phyloP scores from a whole-genome alignment of 2,888 invertebrate genomes.

The Perdita meconis region DNA sequence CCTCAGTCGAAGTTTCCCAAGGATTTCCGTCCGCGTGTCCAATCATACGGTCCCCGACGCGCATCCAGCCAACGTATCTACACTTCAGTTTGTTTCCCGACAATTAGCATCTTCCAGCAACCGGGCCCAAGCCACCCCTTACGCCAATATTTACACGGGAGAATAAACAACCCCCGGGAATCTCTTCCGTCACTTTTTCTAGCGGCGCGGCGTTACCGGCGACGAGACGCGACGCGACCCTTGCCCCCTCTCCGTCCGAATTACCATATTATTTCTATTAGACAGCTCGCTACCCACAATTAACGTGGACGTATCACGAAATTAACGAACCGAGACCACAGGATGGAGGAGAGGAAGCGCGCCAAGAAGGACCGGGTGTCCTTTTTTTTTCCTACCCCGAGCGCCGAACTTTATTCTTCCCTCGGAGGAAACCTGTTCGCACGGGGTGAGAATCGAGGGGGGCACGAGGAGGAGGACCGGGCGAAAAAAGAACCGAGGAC shows the following conservation, averaged over 20 bases:
- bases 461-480: constrained; percentile 14
- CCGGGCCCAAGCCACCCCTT: constrained; percentile 54
- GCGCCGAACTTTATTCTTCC: constrained; percentile 11
- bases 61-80: constrained; percentile 41
- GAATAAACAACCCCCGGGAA: constrained; percentile 66
- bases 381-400: constrained; percentile 29
- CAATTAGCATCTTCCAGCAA: constrained; percentile 71
- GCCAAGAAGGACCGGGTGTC: constrained; percentile 5
- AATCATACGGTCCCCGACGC: background rate
- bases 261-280: constrained; percentile 84
- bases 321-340: constrained; percentile 80
- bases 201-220: background rate
- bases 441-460: constrained; percentile 58
- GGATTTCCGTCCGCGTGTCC: background rate
- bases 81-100: constrained; percentile 64
- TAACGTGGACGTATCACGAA: constrained; percentile 80
- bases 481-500: constrained; percentile 32
- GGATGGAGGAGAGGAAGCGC: constrained; percentile 13
- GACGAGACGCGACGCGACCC: constrained; percentile 41
- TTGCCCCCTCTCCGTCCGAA: constrained; percentile 59
- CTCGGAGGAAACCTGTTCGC: constrained; percentile 75
- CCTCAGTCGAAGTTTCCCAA: constrained; percentile 8
- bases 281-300: constrained; percentile 82
- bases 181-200: constrained; percentile 38
- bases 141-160: constrained; percentile 70